Percentiles rank a stretch among this genome's conserved stretches.
phyloP scores from a whole-genome alignment of 1,140 invertebrate genomes.

The Harlomillsia oculata region DNA sequence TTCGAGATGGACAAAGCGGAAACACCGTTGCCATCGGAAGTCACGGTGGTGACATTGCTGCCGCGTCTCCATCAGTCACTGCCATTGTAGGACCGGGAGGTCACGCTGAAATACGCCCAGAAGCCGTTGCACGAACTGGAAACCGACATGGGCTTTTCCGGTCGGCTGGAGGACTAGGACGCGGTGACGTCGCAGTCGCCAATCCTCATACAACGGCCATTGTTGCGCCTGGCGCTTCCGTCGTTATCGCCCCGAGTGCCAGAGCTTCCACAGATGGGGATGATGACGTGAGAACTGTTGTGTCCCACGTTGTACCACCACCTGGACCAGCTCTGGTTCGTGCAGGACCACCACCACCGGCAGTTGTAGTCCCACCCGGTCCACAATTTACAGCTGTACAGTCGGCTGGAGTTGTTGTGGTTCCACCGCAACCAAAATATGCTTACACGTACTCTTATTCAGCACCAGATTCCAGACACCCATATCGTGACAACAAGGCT shows the following conservation, averaged over 20 bases:
- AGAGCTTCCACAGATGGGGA: constrained; percentile 18
- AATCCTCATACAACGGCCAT: constrained; percentile 24
- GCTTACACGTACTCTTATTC: constrained; percentile 29
- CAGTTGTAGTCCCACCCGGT: not conserved
- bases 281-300: not conserved
- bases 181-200: constrained; percentile 25
- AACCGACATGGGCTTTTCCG: not conserved
- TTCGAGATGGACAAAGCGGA: not conserved
- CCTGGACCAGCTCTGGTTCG: not conserved
- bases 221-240: constrained; percentile 25
- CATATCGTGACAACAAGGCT: constrained; percentile 23
- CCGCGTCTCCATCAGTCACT: constrained; percentile 21
- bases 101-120: constrained; percentile 27
- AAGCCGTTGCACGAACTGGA: constrained; percentile 23
- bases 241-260: constrained; percentile 17
- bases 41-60: constrained; percentile 15
- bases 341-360: not conserved
- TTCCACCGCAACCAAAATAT: constrained; percentile 28
- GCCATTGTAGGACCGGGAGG: constrained; percentile 31
- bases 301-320: not conserved
- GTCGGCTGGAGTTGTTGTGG: constrained; percentile 16
- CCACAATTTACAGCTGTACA: not conserved
- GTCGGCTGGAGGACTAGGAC: not conserved
- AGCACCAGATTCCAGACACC: constrained; percentile 30
- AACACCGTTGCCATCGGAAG: constrained; percentile 15